Evolutionary conservation across 2,797 vertebrate genomes (phyloP).

Genomic region (Molossus alvarezi): DNA sequence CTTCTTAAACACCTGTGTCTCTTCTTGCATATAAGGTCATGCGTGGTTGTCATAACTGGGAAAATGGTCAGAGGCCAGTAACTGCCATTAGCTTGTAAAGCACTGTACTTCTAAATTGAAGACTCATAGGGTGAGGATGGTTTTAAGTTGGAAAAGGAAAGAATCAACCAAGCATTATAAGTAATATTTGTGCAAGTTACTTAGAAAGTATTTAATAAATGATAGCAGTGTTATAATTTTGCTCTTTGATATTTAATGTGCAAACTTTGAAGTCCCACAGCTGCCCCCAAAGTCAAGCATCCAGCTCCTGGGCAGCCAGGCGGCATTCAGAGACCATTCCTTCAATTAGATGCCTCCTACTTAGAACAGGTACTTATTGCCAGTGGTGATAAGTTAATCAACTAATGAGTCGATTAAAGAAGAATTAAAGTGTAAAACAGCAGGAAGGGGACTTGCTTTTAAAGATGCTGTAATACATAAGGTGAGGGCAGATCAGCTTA

Average conservation of each 20-base stretch:
- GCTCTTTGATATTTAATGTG: slow-evolving; percentile 11
- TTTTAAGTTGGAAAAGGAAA: slow-evolving; percentile 25
- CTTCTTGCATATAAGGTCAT: slow-evolving; percentile 12
- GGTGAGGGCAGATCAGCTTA: slow-evolving; percentile 76
- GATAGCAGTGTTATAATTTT: background rate
- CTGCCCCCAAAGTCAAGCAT: background rate
- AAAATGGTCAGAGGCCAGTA: background rate
- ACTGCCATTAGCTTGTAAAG: background rate
- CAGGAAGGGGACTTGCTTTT: slow-evolving; percentile 73
- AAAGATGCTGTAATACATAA: slow-evolving; percentile 73
- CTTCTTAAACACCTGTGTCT: background rate
- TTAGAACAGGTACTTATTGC: slow-evolving; percentile 82
- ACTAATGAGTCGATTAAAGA: slow-evolving; percentile 81
- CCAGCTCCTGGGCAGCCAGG: slow-evolving; percentile 42
- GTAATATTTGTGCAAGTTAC: slow-evolving; percentile 36
- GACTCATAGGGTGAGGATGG: background rate
- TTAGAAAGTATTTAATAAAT: slow-evolving; percentile 56
- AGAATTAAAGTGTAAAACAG: slow-evolving; percentile 84
- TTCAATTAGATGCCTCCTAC: slow-evolving; percentile 70
- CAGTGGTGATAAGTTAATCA: slow-evolving; percentile 80
- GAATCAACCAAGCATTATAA: background rate
- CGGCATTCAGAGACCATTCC: slow-evolving; percentile 68
- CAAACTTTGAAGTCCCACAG: slow-evolving; percentile 54
- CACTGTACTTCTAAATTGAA: slow-evolving; percentile 14
- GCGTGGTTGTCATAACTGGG: background rate